phyloP scores from a whole-genome alignment of 2,888 invertebrate genomes.

The Chrysina gloriosa region DNA sequence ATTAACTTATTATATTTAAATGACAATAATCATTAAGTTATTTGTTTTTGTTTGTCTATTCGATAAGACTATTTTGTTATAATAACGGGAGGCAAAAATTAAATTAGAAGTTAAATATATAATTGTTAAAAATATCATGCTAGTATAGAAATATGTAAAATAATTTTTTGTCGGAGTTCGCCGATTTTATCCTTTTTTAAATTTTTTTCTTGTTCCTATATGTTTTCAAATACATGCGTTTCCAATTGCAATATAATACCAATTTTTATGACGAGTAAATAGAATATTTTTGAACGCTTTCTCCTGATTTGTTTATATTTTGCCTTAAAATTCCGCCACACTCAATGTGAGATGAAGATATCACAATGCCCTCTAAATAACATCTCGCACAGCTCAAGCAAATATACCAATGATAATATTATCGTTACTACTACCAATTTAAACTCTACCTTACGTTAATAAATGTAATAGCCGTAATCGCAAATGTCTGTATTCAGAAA shows the following conservation, averaged over 20 bases:
- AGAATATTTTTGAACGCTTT: slow-evolving; percentile 3
- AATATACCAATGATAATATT: slow-evolving; percentile 38
- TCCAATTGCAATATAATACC: slow-evolving; percentile 36
- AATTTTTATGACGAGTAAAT: slow-evolving; percentile 18
- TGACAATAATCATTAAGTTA: slow-evolving; percentile 5
- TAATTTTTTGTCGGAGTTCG: slow-evolving; percentile 22
- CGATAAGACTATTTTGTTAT: not conserved
- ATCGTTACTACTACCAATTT: slow-evolving; percentile 30
- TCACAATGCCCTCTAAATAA: slow-evolving; percentile 44
- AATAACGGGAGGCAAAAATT: slow-evolving; percentile 11
- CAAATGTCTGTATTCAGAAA: slow-evolving; percentile 22
- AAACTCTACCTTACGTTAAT: slow-evolving; percentile 36
- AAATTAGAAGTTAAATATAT: slow-evolving; percentile 23
- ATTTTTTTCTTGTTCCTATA: slow-evolving; percentile 33
- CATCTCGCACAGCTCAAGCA: slow-evolving; percentile 40
- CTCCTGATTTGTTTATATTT: slow-evolving; percentile 32
- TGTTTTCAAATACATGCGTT: slow-evolving; percentile 30
- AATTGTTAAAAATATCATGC: slow-evolving; percentile 34
- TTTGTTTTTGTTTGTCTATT: not conserved
- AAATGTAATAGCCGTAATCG: slow-evolving; percentile 28
- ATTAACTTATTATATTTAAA: slow-evolving; percentile 17
- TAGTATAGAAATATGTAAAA: slow-evolving; percentile 12
- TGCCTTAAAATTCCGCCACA: slow-evolving; percentile 33
- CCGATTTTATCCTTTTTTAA: slow-evolving; percentile 31
- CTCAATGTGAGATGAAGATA: slow-evolving; percentile 40